Evolutionary conservation across 2,113 vertebrate genomes (phyloP).

Genomic region (Kryptolebias marmoratus): DNA sequence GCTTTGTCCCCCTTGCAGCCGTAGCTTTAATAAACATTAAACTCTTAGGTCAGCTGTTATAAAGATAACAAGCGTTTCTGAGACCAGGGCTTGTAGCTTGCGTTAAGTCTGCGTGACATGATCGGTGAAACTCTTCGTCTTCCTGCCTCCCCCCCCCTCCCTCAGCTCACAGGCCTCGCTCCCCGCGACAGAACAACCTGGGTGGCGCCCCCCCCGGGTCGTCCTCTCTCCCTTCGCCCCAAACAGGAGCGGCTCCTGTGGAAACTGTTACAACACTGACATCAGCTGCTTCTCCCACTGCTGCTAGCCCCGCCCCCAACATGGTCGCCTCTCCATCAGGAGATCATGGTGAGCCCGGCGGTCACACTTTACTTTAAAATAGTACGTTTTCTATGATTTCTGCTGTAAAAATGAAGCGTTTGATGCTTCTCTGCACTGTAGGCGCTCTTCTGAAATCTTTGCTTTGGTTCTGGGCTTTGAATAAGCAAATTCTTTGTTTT

Average conservation of each 20-base stretch:
- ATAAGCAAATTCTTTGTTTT: not conserved
- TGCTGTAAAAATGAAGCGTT: too few species aligned
- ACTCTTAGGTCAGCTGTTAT: too few species aligned
- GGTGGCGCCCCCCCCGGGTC: conserved; percentile 83
- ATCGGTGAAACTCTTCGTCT: too few species aligned
- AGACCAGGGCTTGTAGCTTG: too few species aligned
- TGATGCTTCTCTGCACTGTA: too few species aligned
- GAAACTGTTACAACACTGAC: conserved; percentile 86
- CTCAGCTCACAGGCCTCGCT: conserved; percentile 94
- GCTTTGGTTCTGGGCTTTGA: not conserved
- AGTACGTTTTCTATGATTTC: too few species aligned
- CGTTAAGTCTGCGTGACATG: too few species aligned
- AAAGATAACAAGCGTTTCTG: too few species aligned
- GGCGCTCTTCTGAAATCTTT: not conserved
- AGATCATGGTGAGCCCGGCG: conserved; percentile 82
- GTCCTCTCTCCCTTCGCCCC: conserved; percentile 87
- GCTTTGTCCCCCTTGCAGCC: too few species aligned
- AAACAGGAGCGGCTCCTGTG: conserved; percentile 86
- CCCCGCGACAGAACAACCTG: conserved; percentile 91
- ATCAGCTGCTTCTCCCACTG: conserved; percentile 88
- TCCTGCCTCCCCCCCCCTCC: conserved; percentile 32
- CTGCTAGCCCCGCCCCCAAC: conserved; percentile 91
- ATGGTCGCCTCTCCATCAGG: conserved; percentile 86
- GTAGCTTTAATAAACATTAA: too few species aligned
- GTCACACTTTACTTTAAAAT: too few species aligned